Evolutionary conservation across 2,888 invertebrate species (phyloP), one percentile per base, ranked within the genome.

Genomic region (Orthosia gothica): DNA sequence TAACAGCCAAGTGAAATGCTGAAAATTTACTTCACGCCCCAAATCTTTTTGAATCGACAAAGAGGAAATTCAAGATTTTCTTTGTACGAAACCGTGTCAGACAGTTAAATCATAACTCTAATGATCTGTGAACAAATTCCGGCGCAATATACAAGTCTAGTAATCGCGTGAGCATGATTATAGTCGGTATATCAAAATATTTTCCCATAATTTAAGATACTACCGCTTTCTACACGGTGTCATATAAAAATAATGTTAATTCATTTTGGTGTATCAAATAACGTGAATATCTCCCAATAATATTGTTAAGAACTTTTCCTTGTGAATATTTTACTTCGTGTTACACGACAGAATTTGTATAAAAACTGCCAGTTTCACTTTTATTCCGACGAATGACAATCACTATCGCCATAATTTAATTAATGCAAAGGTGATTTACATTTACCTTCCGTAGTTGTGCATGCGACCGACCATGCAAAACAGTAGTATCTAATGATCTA

Each of bases 111-210:
- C 78, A 67, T 74, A 63, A 40, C 47, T 70, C 49, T 70, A 83
- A 81, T 83, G 81, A 70, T 81, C 67, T 83, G 67, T 81, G 70
- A 83, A 74, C 65, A 68, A 67, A 67, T n/a, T 55, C n/a, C 26
- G 15, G 54, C 59, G 71, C 64, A 64, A 52, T 63, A 63, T 23
- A 49, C n/a, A 70, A 57, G 45, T 54, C 32, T 18, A 57, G 58
- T 67, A 59, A 67, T 81, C 50, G 75, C 66, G 67, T 81, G 84
- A 74, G 74, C 63, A 80, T 74, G 75, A 67, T 64, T 74, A 13
- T 61, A 49, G 75, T 47, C 66, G 59, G 64, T 83, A 84, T 54
- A 81, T 74, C 81, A 80, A 83, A 72, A 72, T 84, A 80, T 64
- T 64, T 81, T 84, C 81, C 80, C 75, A 81, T 80, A 65, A 80